Evolutionary conservation across 2,888 invertebrate genomes (phyloP).

Genomic region (Pemphredon lugubris): DNA sequence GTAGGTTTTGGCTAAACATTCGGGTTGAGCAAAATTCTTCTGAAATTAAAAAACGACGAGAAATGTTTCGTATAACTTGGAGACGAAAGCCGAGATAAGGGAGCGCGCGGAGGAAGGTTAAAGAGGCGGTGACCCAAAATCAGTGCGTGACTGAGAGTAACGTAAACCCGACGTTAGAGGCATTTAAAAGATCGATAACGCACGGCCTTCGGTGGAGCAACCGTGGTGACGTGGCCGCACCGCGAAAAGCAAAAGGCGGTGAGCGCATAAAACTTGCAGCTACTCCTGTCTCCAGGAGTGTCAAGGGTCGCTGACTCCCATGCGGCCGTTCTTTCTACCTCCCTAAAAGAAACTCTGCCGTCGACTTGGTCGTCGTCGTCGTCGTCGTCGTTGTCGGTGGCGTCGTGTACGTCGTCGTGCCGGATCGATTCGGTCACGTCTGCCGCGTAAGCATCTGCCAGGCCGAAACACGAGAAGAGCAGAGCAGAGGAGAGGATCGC

Average conservation of each 20-base stretch:
- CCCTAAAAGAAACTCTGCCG: conserved; percentile 44
- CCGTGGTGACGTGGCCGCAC: conserved; percentile 35
- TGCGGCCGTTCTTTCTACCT: conserved; percentile 53
- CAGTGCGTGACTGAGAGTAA: conserved; percentile 28
- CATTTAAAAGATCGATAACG: conserved; percentile 57
- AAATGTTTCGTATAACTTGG: too few species aligned
- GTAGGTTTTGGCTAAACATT: too few species aligned
- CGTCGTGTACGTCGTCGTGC: conserved; percentile 16
- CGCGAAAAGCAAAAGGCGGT: conserved; percentile 56
- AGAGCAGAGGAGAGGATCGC: too few species aligned
- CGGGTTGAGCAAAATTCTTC: too few species aligned
- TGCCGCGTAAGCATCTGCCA: conserved; percentile 24
- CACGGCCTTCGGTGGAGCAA: conserved; percentile 55
- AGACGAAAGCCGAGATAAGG: too few species aligned
- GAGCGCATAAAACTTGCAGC: conserved; percentile 64
- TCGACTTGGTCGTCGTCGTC: too few species aligned
- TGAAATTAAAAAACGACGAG: too few species aligned
- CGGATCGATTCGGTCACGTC: conserved; percentile 58
- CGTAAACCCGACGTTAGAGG: conserved; percentile 27
- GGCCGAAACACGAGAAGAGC: conserved; percentile 27
- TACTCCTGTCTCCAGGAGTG: conserved; percentile 63
- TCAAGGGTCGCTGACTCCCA: conserved; percentile 66
- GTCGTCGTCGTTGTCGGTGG: too few species aligned
- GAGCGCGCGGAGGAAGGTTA: neutral
- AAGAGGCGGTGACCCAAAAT: conserved; percentile 22